These are phyloP conservation scores for Synanthedon vespiformis DNA, from an alignment of 2,888 invertebrate species.

Conservation along the genomic window DNA sequence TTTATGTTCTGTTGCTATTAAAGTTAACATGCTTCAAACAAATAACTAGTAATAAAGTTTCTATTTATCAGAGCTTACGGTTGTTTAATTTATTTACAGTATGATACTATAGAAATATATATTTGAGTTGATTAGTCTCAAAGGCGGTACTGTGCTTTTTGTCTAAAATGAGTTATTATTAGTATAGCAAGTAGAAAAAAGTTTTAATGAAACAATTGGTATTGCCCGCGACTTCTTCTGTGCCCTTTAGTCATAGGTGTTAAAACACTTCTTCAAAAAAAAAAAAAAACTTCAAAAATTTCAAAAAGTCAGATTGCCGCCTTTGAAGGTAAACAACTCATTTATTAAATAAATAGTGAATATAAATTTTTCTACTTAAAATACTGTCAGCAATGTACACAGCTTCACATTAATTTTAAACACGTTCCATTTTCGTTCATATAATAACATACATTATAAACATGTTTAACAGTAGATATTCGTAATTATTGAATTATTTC, in stretches of 20 bases:
- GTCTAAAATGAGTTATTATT: no score
- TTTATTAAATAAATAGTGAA: conserved; percentile 3
- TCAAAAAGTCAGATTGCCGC: no score
- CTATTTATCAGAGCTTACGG: neutral
- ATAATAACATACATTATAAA: conserved; percentile 8
- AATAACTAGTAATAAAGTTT: conserved; percentile 1
- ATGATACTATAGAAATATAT: neutral
- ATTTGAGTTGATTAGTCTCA: no score
- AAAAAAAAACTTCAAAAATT: no score
- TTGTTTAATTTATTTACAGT: neutral
- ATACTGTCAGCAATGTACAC: conserved; percentile 47
- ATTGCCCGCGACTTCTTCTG: no score
- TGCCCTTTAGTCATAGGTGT: no score
- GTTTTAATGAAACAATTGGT: no score
- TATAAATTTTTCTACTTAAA: conserved; percentile 10
- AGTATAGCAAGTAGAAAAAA: no score
- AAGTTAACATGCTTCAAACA: conserved; percentile 1
- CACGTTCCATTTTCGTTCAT: conserved; percentile 8
- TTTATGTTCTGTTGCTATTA: neutral
- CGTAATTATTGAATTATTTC: conserved; percentile 8
- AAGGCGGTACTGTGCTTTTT: no score
- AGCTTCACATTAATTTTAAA: conserved; percentile 29
- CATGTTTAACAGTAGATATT: conserved; percentile 19
- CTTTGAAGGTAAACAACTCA: neutral
- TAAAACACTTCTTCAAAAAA: no score